Base-by-base conservation (phyloP, 2,113 vertebrate species). In the Aviceda subcristata region DNA sequence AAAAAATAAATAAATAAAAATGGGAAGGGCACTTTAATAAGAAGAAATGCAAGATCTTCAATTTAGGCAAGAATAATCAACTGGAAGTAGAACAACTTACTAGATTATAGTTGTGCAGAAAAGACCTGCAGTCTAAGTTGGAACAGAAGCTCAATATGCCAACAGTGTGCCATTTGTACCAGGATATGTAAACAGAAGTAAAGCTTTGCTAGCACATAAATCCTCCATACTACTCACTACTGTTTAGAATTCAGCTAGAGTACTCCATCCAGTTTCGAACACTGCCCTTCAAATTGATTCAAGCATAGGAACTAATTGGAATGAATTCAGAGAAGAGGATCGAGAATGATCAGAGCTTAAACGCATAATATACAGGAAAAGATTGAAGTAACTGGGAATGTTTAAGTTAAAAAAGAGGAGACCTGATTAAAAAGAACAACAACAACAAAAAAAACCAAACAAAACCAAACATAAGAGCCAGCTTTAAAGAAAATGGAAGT, bases 391-490 rank as follows among this genome's bases (percentile, higher is more conserved):
- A 73, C 29, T 55, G 3, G 4, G 3, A 91, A 75, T 2, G 4
- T 36, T 57, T 38, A 71, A 36, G 17, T 26, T 88, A 36, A 94
- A 78, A n/a, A 10, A 38, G 51, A 75, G 34, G 7, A 85, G 6
- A 67, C 8, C 10, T 26, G 9, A 59, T 41, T 46, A 43, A 56
- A 45, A 63, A 43, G 11, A 59, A 72, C 1, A 74, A 9, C 12
- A 55, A 39, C 39, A 39, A 39, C 9, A 39, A 39, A 10, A 14
- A 24, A 12, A 16, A 6, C 0, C 15, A 29, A 53, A 3, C 8
- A 71, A 87, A 24, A 71, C 11, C 41, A 76, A 90, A 64, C 12
- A 13, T 24, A 74, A 68, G 8, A 83, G 41, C 6, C 32, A 89
- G 15, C n/a, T 86, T 39, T 50, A 74, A 59, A 29, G 9, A 50